Evolutionary conservation across 2,888 invertebrate species (phyloP).

Genomic region (Graphium colonna): DNA sequence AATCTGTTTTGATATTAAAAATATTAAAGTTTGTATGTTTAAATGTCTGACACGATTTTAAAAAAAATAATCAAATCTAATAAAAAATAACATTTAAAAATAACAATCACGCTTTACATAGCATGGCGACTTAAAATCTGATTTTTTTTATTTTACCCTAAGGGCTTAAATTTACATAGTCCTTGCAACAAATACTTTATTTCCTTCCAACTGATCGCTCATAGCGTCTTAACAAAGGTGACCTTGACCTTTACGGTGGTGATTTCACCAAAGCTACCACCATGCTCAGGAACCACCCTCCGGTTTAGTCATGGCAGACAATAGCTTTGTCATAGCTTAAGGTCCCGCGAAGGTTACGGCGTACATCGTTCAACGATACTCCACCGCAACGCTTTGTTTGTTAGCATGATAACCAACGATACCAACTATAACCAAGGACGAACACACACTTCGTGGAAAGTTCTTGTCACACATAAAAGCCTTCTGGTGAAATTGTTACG

Average conservation of each 20-base stretch:
- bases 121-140: too few relatives aligned
- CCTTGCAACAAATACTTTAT: too few relatives aligned
- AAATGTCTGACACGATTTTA: too few relatives aligned
- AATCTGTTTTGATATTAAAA: too few relatives aligned
- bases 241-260: slow-evolving; percentile 48
- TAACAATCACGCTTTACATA: too few relatives aligned
- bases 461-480: background rate
- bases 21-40: too few relatives aligned
- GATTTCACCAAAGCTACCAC: slow-evolving; percentile 42
- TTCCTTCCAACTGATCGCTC: background rate
- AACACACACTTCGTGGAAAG: background rate
- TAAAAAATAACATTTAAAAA: too few relatives aligned
- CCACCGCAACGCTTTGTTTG: slow-evolving; percentile 17
- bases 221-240: slow-evolving; percentile 33
- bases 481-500: background rate
- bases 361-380: slow-evolving; percentile 27
- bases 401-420: slow-evolving; percentile 17
- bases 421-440: slow-evolving; percentile 13
- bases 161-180: too few relatives aligned
- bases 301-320: slow-evolving; percentile 69
- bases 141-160: too few relatives aligned
- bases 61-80: too few relatives aligned
- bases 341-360: slow-evolving; percentile 49
- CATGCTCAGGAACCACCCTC: slow-evolving; percentile 43
- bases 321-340: slow-evolving; percentile 64